phyloP scores from a whole-genome alignment of 2,888 invertebrate genomes.

The Drosophila greeni region DNA sequence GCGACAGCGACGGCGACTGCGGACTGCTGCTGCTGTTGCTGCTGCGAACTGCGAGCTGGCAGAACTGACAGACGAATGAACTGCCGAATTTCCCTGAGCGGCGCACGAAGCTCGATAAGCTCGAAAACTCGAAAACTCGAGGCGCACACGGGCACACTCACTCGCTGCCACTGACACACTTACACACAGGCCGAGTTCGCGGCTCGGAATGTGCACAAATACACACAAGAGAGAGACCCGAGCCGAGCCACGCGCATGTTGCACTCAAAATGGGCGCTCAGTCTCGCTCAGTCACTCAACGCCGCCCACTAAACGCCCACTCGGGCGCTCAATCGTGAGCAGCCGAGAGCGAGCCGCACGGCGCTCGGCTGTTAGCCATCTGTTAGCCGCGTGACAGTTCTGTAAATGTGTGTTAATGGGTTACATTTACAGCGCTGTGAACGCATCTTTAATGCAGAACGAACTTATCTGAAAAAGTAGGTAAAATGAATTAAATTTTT shows the following conservation, averaged over 20 bases:
- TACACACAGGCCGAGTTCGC: slow-evolving; percentile 27
- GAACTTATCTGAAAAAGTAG: neutral
- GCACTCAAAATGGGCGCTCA: slow-evolving; percentile 51
- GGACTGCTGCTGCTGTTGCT: slow-evolving; percentile 5
- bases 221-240: slow-evolving; percentile 23
- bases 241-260: slow-evolving; percentile 58
- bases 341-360: slow-evolving; percentile 3
- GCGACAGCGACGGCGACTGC: slow-evolving; percentile 17
- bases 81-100: slow-evolving; percentile 69
- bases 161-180: slow-evolving; percentile 23
- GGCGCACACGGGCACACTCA: slow-evolving; percentile 9
- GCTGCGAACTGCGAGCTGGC: slow-evolving; percentile 33
- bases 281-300: slow-evolving; percentile 42
- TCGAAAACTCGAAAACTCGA: slow-evolving; percentile 17
- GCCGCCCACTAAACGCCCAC: slow-evolving; percentile 3
- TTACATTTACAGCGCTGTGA: slow-evolving; percentile 45
- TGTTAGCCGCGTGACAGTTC: slow-evolving; percentile 36
- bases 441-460: neutral
- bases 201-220: slow-evolving; percentile 58
- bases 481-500: neutral
- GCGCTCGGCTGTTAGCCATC: slow-evolving; percentile 24
- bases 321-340: slow-evolving; percentile 12
- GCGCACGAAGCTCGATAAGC: slow-evolving; percentile 61
- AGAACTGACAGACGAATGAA: slow-evolving; percentile 69
- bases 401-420: slow-evolving; percentile 52